Conservation (phyloP, 1,140 invertebrate genomes). For the Vanessa tameamea region DNA sequence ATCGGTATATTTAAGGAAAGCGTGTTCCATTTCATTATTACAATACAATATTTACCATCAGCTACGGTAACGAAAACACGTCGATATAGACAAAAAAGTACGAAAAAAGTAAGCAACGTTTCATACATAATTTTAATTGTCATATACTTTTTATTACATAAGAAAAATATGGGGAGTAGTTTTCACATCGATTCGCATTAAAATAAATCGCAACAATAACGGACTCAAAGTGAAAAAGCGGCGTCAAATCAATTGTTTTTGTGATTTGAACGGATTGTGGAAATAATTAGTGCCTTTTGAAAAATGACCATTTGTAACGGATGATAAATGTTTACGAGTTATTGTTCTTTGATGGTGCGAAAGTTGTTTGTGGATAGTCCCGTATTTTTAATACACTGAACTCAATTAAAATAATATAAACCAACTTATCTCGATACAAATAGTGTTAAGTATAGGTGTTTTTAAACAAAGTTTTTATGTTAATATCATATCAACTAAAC, state of each 20-base stretch:
- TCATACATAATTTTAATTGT: too few relatives aligned
- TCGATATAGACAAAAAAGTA: too few relatives aligned
- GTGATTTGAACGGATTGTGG: constrained; percentile 56
- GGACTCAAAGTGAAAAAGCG: constrained; percentile 46
- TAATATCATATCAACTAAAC: too few relatives aligned
- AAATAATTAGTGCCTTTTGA: constrained; percentile 77
- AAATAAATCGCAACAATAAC: constrained; percentile 24
- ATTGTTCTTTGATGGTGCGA: constrained; percentile 61
- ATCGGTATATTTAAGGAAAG: too few relatives aligned
- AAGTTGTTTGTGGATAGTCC: constrained; percentile 48
- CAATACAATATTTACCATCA: too few relatives aligned
- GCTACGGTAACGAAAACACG: too few relatives aligned
- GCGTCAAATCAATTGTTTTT: constrained; percentile 66
- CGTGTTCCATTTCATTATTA: too few relatives aligned
- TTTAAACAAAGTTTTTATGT: too few relatives aligned
- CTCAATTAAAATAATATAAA: not conserved
- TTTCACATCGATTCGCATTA: not conserved
- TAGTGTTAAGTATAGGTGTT: too few relatives aligned
- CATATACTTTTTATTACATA: not conserved
- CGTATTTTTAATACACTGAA: not conserved
- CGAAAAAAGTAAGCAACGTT: too few relatives aligned
- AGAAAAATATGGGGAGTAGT: not conserved
- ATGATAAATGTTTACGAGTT: constrained; percentile 78
- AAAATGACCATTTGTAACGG: constrained; percentile 74
- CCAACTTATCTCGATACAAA: too few relatives aligned